Evolutionary conservation across 2,113 vertebrate genomes (phyloP), one percentile per base, ranked within the genome.

Genomic region (Oryzias curvinotus): DNA sequence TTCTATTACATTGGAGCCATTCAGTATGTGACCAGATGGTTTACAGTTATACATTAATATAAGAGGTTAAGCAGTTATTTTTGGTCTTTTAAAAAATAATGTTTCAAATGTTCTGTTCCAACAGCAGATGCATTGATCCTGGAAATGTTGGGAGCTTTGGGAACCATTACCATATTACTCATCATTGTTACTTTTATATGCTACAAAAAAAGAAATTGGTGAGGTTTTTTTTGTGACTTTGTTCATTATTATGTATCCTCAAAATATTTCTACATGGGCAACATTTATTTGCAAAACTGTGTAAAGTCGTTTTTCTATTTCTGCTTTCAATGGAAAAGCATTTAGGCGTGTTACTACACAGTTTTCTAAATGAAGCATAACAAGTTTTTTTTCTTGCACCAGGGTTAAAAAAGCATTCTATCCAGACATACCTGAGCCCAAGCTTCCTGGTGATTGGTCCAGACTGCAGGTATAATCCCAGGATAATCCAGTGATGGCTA

Each of bases 121-220:
- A 67, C 60, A 88, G 90, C 57, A 71, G 87, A 91, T 65, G 71
- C 85, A 75, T 57, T 93, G 28, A 77, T 93, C 63, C 58, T 90
- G 68, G 86, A 90, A 61, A 89, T 93, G n/a, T 79, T 93, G 68
- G 57, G 79, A 43, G 64, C 90, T n/a, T 62, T 92, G 52, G 90
- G 85, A 72, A 15, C 68, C 7, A 81, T 86, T 55, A 55, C 84
- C 4, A 48, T 80, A 26, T 80, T 81, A 51, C 58, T 92, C 14
- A 41, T 81, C 49, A 47, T 90, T 56, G 75, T 88, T 74, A 85
- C 84, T 14, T 71, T 83, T 6, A 23, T 91, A 73, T 92, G 92
- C 82, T 93, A 90, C 77, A 92, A 84, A 81, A 92, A 92, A 68
- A 85, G 92, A 63, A 81, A 88, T 66, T 93, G 92, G 92, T 93